Conservation (phyloP, 2,113 vertebrate genomes). For the Pangasianodon gigas region DNA sequence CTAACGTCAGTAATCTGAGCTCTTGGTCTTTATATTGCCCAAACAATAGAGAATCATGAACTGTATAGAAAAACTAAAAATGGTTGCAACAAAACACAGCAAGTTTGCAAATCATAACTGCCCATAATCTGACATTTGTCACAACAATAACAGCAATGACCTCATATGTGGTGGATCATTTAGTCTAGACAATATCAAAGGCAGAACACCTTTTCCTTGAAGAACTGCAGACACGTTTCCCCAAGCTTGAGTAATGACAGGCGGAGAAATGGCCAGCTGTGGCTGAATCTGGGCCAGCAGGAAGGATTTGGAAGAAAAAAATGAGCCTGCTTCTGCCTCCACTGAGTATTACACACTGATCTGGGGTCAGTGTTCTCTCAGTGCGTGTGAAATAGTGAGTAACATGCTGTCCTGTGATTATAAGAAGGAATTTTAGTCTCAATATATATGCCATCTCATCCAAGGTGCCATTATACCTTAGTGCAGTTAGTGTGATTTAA, state of each 20-base stretch:
- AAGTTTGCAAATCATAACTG: neutral
- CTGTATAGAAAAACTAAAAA: neutral
- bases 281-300: conserved; percentile 40
- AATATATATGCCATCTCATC: neutral
- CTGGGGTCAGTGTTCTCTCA: conserved; percentile 2
- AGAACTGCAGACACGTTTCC: neutral
- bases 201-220: conserved; percentile 10
- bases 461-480: neutral
- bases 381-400: neutral
- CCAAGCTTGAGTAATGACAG: conserved; percentile 12
- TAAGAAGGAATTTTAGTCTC: neutral
- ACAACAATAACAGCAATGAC: neutral
- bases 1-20: neutral
- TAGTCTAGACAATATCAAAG: neutral
- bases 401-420: neutral
- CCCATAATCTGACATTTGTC: neutral
- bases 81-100: neutral
- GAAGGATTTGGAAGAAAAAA: conserved; percentile 16
- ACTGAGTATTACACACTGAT: neutral
- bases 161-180: neutral
- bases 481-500: neutral
- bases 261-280: conserved; percentile 9
- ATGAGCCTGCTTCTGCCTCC: neutral
- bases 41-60: neutral
- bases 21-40: neutral